Conservation (phyloP, 2,888 invertebrate species). For the Drosophila lutescens region DNA sequence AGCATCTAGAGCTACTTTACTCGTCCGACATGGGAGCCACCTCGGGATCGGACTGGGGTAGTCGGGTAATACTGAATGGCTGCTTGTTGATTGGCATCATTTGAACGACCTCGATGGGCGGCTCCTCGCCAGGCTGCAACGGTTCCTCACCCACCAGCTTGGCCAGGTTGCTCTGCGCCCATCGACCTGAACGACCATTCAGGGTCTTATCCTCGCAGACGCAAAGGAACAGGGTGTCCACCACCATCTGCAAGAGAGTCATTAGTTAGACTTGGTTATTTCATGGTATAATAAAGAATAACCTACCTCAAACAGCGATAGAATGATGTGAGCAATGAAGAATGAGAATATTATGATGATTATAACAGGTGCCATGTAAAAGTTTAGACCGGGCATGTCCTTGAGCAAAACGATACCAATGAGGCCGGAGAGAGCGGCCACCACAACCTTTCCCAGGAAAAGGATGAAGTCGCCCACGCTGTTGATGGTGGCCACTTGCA, state of each 20-base stretch:
- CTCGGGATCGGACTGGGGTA: slow-evolving; percentile 66
- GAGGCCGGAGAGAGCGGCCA: slow-evolving; percentile 92
- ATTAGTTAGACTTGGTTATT: rapidly evolving
- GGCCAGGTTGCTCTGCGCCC: slow-evolving; percentile 87
- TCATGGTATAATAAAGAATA: too few species aligned
- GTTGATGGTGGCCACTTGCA: slow-evolving; percentile 96
- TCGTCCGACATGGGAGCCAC: slow-evolving; percentile 63
- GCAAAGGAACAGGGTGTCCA: slow-evolving; percentile 96
- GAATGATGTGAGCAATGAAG: slow-evolving; percentile 96
- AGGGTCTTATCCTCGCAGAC: slow-evolving; percentile 96
- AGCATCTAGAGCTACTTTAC: slow-evolving; percentile 55
- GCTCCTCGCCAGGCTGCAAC: slow-evolving; percentile 82
- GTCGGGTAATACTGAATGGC: slow-evolving; percentile 81
- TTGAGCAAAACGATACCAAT: slow-evolving; percentile 91
- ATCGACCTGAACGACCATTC: slow-evolving; percentile 90
- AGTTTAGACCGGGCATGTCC: slow-evolving; percentile 89
- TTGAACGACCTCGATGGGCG: slow-evolving; percentile 83
- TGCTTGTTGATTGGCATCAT: slow-evolving; percentile 84
- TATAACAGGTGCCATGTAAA: slow-evolving; percentile 94
- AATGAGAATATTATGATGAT: slow-evolving; percentile 94
- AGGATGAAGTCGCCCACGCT: slow-evolving; percentile 96
- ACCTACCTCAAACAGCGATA: slow-evolving; percentile 95
- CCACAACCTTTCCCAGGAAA: slow-evolving; percentile 91
- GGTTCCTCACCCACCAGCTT: slow-evolving; percentile 86
- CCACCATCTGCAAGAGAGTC: slow-evolving; percentile 89